Evolutionary conservation across 2,113 vertebrate genomes (phyloP).

Genomic region (Pyrgilauda ruficollis): DNA sequence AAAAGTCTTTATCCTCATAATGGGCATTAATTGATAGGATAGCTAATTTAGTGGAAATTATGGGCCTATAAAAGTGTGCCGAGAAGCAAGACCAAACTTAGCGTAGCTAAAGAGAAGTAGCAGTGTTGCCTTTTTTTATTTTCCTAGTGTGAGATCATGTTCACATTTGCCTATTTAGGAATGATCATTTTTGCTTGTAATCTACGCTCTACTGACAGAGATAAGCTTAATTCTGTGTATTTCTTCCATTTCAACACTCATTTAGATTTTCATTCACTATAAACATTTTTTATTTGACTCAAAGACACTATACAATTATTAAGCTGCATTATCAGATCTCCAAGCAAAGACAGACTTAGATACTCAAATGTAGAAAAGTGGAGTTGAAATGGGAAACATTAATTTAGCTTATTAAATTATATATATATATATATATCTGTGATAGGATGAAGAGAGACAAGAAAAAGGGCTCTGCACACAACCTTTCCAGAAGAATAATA

Average conservation of each 20-base stretch:
- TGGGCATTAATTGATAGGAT: not conserved
- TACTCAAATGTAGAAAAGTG: not conserved
- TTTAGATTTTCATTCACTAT: not conserved
- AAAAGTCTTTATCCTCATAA: not conserved
- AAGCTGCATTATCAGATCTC: not conserved
- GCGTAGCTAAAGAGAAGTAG: not conserved
- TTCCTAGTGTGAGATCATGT: not conserved
- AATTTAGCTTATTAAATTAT: not conserved
- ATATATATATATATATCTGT: not conserved
- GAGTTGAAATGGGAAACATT: not conserved
- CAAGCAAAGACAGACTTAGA: not conserved
- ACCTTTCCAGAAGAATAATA: not conserved
- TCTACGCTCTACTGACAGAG: not conserved
- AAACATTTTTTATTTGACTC: not conserved
- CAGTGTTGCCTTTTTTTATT: accelerated
- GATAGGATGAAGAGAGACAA: not conserved
- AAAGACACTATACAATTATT: not conserved
- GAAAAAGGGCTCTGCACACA: not conserved
- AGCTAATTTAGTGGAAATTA: slow-evolving; percentile 32
- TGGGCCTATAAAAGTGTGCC: not conserved
- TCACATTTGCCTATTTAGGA: not conserved
- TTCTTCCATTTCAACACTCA: not conserved
- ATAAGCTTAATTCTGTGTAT: not conserved
- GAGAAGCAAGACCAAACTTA: not conserved
- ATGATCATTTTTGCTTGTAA: not conserved